Evolutionary conservation across 2,888 invertebrate genomes (phyloP).

Genomic region (Latheticus oryzae): DNA sequence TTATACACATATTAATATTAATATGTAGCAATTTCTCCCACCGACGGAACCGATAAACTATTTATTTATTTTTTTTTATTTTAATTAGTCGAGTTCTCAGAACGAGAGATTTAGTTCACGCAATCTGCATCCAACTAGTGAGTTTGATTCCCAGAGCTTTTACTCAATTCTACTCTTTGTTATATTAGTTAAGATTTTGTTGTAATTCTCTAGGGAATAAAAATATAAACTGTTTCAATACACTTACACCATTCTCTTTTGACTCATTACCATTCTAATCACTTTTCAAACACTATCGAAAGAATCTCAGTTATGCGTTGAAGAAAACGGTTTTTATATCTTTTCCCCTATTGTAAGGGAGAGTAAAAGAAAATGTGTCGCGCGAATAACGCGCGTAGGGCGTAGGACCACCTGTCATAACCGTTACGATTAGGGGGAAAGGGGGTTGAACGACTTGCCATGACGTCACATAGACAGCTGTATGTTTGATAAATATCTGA

Average conservation of each 20-base stretch:
- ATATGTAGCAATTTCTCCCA: constrained; percentile 10
- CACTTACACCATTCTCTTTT: too few species aligned
- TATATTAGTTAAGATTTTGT: constrained; percentile 21
- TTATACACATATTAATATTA: too few species aligned
- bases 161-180: constrained; percentile 16
- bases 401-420: constrained; percentile 42
- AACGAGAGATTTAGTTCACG: constrained; percentile 30
- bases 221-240: constrained; percentile 5
- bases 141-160: constrained; percentile 34
- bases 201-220: constrained; percentile 32
- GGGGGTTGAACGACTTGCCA: too few species aligned
- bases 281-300: too few species aligned
- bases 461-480: too few species aligned
- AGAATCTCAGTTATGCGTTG: too few species aligned
- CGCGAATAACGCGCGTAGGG: constrained; percentile 35
- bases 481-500: too few species aligned
- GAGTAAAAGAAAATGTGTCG: constrained; percentile 16
- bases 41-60: constrained; percentile 27
- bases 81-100: constrained; percentile 38
- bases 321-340: not conserved
- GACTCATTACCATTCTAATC: too few species aligned
- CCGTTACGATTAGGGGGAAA: constrained; percentile 40
- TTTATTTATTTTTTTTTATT: too few species aligned
- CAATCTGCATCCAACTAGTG: constrained; percentile 27
- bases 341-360: not conserved